Evolutionary conservation across 1,140 invertebrate genomes (phyloP).

Genomic region (Trachymyrmex cornetzi): DNA sequence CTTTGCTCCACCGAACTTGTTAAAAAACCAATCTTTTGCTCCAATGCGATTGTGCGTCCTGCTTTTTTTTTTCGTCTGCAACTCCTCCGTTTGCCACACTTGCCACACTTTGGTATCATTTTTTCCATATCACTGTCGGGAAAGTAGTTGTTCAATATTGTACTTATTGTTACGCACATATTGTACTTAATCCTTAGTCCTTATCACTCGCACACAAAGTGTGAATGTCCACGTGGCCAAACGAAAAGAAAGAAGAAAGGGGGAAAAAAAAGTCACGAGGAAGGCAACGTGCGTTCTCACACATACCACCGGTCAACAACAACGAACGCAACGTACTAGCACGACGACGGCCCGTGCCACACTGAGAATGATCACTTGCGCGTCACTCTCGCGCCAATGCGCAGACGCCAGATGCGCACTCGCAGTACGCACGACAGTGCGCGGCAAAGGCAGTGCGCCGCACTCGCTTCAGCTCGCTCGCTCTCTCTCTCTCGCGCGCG

Average conservation of each 20-base stretch:
- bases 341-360: conserved; percentile 77
- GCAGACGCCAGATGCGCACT: conserved; percentile 75
- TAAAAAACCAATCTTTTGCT: background rate
- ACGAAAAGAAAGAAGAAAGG: background rate
- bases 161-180: background rate
- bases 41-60: background rate
- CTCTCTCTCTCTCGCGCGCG: background rate
- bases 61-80: background rate
- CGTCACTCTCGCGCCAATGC: conserved; percentile 77
- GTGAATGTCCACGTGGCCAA: background rate
- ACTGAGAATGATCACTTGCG: conserved; percentile 82
- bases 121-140: no score
- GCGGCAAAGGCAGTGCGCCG: conserved; percentile 52
- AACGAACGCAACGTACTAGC: conserved; percentile 63
- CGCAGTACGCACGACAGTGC: conserved; percentile 68
- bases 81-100: no score
- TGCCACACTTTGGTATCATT: background rate
- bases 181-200: background rate
- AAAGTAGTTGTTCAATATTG: background rate
- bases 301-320: background rate
- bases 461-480: background rate
- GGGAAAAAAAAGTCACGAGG: background rate
- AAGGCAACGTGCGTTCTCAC: background rate
- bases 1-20: background rate
- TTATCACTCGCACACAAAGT: conserved; percentile 56